phyloP scores from a whole-genome alignment of 2,797 vertebrate species.

The Enteromius fasciolatus region DNA sequence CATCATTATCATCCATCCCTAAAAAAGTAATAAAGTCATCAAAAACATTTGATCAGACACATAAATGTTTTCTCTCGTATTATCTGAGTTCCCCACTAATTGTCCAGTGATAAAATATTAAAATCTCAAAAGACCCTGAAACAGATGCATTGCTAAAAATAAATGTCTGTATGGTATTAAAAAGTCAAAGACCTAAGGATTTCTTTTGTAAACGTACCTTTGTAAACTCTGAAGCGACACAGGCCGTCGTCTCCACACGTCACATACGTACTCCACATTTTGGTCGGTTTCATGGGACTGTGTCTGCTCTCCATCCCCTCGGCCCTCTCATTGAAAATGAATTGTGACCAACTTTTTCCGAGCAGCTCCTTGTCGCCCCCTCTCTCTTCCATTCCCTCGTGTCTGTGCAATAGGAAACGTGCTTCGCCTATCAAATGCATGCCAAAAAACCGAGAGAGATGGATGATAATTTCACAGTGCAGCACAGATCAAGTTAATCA shows the following conservation, averaged over 20 bases:
- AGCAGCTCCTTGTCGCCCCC: background rate
- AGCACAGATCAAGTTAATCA: conserved; percentile 7
- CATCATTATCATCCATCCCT: background rate
- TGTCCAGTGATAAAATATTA: background rate
- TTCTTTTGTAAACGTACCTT: background rate
- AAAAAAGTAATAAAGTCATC: background rate
- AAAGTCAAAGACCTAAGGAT: background rate
- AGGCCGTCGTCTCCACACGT: background rate
- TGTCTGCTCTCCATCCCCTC: background rate
- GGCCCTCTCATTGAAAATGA: background rate
- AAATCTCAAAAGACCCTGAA: background rate
- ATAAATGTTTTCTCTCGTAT: background rate
- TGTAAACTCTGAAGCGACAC: accelerated
- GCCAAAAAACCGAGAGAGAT: conserved; percentile 14
- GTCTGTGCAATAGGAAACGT: background rate
- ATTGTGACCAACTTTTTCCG: background rate
- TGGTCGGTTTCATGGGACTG: background rate
- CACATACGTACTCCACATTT: background rate
- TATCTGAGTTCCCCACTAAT: background rate
- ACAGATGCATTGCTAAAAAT: background rate
- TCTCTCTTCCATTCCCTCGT: background rate
- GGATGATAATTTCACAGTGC: background rate
- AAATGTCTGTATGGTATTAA: background rate
- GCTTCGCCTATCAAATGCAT: background rate
- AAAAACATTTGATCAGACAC: background rate